Base-by-base conservation (phyloP, 2,888 invertebrate genomes). In the Syrphus vitripennis region DNA sequence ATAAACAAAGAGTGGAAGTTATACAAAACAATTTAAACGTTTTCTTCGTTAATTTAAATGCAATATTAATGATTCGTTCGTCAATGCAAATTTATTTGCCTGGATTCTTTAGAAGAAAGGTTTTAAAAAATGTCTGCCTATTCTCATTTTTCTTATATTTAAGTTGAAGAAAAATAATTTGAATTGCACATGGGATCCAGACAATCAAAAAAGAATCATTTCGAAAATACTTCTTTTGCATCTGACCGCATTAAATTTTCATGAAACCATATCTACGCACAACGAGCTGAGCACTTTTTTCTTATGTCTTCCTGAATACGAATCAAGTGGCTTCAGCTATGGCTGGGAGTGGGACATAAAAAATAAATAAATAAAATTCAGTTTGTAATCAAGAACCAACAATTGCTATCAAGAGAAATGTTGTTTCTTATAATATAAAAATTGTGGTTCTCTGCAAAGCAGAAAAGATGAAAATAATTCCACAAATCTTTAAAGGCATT, bases 171-270 rank as follows among this genome's bases (percentile, higher is more conserved):
- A 31, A 14, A 31, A 21, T 19, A 6, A 50, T 21, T 57, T 45
- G 40, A 76, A 81, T 76, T 71, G 76, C 84, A 81, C 84, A 76
- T 71, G 84, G 84, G 81, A 72, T 45, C 84, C 16, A 72, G 45
- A 53, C 84, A 84, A 84, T 84, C 84, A 81, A 65, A 45, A 50
- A 34, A 19, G 24, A 16, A 63, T 48, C 31, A 29, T 40, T 65
- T 63, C 21, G 14, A 24, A 69, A 69, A 48, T 29, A 34, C 19
- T 31, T 57, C 45, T 29, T 55, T 48, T 67, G 78, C 72, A 83
- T 74, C 63, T 70, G 83, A 77, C 59, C 71, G 76, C 59, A 82
- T 86, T 86, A 86, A 86, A 55, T 45, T 82, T 86, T 86, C 72
- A 86, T 82, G 77, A 70, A 77, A 19, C 12, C 59, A 34, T 24